A percentile compares a stretch with the other conserved stretches of the same genome.
phyloP scores from a whole-genome alignment of 2,888 invertebrate species.

The Tenthredo distinguenda region DNA sequence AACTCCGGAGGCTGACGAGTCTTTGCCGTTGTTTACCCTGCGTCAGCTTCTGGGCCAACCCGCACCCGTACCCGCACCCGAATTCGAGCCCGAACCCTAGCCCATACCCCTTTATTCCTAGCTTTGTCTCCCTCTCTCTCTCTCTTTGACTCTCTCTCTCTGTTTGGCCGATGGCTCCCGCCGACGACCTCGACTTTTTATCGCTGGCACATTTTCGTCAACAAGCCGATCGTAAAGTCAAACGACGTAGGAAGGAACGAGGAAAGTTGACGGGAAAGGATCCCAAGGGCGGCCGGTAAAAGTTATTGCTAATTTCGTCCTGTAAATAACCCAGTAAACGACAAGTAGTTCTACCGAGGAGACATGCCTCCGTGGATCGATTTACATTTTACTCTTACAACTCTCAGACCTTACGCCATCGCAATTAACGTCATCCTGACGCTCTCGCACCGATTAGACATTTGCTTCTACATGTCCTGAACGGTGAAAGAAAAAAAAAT shows the following conservation, averaged over 20 bases:
- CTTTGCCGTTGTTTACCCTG: slow-evolving; percentile 47
- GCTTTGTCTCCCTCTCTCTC: slow-evolving; percentile 14
- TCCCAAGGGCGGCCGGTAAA: slow-evolving; percentile 43
- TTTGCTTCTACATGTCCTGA: background rate
- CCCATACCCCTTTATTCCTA: slow-evolving; percentile 52
- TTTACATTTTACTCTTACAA: slow-evolving; percentile 11
- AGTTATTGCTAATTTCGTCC: slow-evolving; percentile 51
- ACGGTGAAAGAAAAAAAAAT: background rate
- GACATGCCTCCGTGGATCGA: background rate
- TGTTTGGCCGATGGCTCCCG: slow-evolving; percentile 57
- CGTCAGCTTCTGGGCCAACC: slow-evolving; percentile 28
- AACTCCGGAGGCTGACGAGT: slow-evolving; percentile 36
- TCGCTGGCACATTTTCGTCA: slow-evolving; percentile 59
- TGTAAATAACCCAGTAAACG: slow-evolving; percentile 49
- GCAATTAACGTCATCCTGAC: background rate
- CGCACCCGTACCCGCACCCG: background rate
- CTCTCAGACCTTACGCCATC: background rate
- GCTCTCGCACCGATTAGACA: background rate
- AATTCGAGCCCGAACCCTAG: background rate
- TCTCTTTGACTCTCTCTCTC: background rate
- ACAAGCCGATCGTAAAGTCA: slow-evolving; percentile 58
- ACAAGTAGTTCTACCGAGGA: slow-evolving; percentile 18
- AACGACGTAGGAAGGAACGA: slow-evolving; percentile 44
- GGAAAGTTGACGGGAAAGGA: slow-evolving; percentile 47
- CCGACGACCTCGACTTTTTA: slow-evolving; percentile 55